Evolutionary conservation across 2,888 invertebrate species (phyloP).

Genomic region (Mythimna impura): DNA sequence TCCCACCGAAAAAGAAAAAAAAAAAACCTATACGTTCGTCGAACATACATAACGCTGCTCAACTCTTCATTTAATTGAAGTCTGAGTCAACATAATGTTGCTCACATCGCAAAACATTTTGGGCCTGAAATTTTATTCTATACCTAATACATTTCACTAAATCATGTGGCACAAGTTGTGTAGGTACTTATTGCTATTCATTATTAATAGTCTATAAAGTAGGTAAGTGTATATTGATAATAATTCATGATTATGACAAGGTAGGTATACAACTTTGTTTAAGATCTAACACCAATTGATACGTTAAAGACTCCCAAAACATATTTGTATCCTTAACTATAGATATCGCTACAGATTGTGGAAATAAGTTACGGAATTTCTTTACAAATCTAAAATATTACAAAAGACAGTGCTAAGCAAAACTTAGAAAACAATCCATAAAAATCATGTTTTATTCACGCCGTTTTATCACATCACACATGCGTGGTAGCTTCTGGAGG

Average conservation of each 20-base stretch:
- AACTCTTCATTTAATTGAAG: too few species aligned
- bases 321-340: constrained; percentile 1
- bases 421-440: background rate
- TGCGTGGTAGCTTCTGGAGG: background rate
- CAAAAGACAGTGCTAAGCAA: background rate
- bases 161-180: background rate
- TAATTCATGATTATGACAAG: background rate
- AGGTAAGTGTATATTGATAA: background rate
- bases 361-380: background rate
- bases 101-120: background rate
- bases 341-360: background rate
- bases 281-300: constrained; percentile 3
- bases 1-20: too few species aligned
- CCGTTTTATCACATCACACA: background rate
- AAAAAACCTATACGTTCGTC: background rate
- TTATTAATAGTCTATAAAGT: background rate
- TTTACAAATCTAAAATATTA: background rate
- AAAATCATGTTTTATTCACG: background rate
- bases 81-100: too few species aligned
- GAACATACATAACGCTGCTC: background rate
- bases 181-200: background rate
- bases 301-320: background rate
- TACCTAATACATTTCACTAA: background rate
- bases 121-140: background rate
- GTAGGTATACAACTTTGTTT: background rate